Evolutionary conservation across 2,888 invertebrate genomes (phyloP).

Genomic region (Branchellion lobata): DNA sequence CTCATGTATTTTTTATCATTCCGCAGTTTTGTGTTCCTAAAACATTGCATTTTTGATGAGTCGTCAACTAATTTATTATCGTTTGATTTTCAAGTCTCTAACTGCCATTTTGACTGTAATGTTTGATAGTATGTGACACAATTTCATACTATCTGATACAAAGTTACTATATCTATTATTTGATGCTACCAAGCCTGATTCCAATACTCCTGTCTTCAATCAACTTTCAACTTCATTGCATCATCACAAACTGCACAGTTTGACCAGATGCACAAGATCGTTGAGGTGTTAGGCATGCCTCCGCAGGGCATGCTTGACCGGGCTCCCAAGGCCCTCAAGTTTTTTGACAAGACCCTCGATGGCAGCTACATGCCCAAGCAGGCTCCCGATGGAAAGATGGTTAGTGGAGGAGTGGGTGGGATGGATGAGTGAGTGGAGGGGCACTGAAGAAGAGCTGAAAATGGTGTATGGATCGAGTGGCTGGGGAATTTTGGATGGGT

Average conservation of each 20-base stretch:
- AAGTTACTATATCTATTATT: too few species aligned
- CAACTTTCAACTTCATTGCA: too few species aligned
- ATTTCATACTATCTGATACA: too few species aligned
- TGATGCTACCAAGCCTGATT: too few species aligned
- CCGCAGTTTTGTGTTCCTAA: too few species aligned
- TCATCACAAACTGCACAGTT: conserved; percentile 69
- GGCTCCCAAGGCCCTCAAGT: conserved; percentile 94
- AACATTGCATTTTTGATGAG: too few species aligned
- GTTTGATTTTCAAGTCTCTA: too few species aligned
- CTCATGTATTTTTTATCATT: too few species aligned
- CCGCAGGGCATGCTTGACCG: conserved; percentile 90
- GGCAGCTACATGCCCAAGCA: conserved; percentile 89
- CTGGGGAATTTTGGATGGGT: not conserved
- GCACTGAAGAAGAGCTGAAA: not conserved
- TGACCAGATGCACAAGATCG: conserved; percentile 99
- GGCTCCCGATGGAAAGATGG: conserved; percentile 69
- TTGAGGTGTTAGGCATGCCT: conserved; percentile 97
- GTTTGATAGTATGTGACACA: too few species aligned
- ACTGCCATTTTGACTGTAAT: not conserved
- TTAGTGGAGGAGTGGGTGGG: conserved; percentile 48
- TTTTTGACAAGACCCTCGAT: conserved; percentile 93
- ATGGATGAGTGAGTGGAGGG: not conserved
- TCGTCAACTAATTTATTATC: too few species aligned
- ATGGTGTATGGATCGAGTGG: not conserved
- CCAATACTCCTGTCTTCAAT: too few species aligned